phyloP scores from a whole-genome alignment of 2,888 invertebrate genomes.

The Pteria penguin region DNA sequence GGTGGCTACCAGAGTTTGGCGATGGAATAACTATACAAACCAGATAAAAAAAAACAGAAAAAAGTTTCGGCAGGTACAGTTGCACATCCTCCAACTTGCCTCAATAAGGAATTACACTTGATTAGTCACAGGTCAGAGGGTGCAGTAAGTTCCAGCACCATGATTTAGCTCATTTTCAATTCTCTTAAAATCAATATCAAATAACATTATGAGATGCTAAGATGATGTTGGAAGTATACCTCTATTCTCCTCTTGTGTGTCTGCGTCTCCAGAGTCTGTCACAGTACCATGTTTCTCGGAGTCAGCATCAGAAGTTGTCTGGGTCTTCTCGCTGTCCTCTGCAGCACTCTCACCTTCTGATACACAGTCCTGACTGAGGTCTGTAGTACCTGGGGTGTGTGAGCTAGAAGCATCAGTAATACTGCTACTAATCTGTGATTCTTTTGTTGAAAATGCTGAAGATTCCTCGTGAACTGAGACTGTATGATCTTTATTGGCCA shows the following conservation, averaged over 20 bases:
- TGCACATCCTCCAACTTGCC: no score
- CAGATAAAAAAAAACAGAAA: no score
- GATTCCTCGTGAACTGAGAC: neutral
- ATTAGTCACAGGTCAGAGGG: no score
- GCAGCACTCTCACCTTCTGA: conserved; percentile 62
- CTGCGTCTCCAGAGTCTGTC: conserved; percentile 59
- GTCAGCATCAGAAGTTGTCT: conserved; percentile 63
- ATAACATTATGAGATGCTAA: no score
- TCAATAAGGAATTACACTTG: no score
- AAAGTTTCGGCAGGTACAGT: no score
- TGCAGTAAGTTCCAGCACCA: no score
- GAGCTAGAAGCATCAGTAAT: conserved; percentile 64
- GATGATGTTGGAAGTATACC: no score
- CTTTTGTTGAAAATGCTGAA: neutral
- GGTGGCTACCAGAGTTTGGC: no score
- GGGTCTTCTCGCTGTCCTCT: conserved; percentile 62
- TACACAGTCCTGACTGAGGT: conserved; percentile 68
- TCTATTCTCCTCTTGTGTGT: conserved; percentile 55
- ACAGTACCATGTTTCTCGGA: conserved; percentile 43
- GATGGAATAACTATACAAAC: no score
- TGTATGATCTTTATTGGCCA: conserved; percentile 6
- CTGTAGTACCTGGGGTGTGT: conserved; percentile 58
- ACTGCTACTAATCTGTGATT: conserved; percentile 49
- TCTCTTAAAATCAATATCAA: no score
- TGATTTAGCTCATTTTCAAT: no score